Conservation (phyloP, 2,113 vertebrate genomes). For the Condylura cristata region DNA sequence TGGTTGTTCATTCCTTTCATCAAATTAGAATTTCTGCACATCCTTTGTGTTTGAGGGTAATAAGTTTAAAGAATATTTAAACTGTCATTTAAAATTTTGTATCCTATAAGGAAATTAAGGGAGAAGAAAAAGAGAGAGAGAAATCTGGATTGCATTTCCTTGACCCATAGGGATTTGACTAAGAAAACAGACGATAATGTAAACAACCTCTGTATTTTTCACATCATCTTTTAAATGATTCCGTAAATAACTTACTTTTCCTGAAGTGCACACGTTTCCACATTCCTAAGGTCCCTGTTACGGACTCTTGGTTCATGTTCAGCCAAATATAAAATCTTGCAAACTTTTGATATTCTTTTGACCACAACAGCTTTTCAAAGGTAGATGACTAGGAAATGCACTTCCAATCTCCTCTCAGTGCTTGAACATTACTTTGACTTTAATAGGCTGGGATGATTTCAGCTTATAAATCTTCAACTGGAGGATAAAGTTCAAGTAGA, state of each 20-base stretch:
- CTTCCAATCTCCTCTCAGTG: conserved; percentile 88
- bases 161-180: conserved; percentile 78
- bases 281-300: conserved; percentile 73
- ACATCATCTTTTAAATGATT: conserved; percentile 81
- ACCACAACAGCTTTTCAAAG: conserved; percentile 84
- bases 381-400: conserved; percentile 85
- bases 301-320: conserved; percentile 53
- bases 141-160: conserved; percentile 84
- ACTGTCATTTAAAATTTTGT: conserved; percentile 81
- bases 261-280: conserved; percentile 47
- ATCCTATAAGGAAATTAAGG: conserved; percentile 74
- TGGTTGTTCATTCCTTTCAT: background rate
- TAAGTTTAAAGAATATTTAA: conserved; percentile 71
- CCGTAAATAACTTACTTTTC: conserved; percentile 77
- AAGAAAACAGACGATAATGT: conserved; percentile 83
- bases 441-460: conserved; percentile 95
- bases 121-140: background rate
- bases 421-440: conserved; percentile 92
- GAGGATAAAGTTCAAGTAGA: conserved; percentile 99
- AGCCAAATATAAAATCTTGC: conserved; percentile 75
- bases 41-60: conserved; percentile 70
- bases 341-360: conserved; percentile 81
- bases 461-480: conserved; percentile 98
- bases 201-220: conserved; percentile 85
- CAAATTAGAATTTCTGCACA: conserved; percentile 60